Evolutionary conservation across 2,797 vertebrate species (phyloP).

Genomic region (Ispidina lecontei): DNA sequence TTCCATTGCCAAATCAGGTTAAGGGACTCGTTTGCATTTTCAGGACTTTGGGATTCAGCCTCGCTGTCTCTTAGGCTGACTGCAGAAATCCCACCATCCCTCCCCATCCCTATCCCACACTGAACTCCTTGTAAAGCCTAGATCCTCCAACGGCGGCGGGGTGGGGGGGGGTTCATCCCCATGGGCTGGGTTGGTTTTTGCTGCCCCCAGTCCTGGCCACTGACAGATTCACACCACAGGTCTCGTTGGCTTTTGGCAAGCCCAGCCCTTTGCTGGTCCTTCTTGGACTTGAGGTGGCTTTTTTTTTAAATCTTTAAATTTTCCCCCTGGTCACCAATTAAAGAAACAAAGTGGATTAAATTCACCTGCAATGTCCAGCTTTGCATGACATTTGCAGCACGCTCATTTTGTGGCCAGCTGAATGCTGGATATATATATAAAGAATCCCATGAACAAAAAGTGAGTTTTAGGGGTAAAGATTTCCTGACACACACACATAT

Average conservation of each 20-base stretch:
- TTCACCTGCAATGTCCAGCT: background rate
- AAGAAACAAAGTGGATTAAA: background rate
- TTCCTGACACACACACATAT: background rate
- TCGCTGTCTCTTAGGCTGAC: background rate
- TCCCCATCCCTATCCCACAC: background rate
- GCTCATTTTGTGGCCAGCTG: background rate
- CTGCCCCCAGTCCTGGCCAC: background rate
- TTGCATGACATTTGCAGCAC: background rate
- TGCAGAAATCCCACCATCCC: background rate
- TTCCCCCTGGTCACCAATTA: background rate
- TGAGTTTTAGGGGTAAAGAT: background rate
- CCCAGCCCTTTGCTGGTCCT: background rate
- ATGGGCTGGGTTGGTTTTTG: background rate
- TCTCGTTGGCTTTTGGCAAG: background rate
- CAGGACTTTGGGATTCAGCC: background rate
- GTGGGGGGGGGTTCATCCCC: background rate
- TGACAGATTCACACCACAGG: accelerated
- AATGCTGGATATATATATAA: background rate
- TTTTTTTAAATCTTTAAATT: background rate
- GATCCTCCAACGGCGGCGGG: accelerated
- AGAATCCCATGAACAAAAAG: background rate
- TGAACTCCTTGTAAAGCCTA: background rate
- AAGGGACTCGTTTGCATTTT: background rate
- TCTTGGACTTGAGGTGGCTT: background rate
- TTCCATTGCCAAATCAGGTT: slow-evolving; percentile 44